Evolutionary conservation across 2,797 vertebrate genomes (phyloP).

Genomic region (Poecilia gillii): DNA sequence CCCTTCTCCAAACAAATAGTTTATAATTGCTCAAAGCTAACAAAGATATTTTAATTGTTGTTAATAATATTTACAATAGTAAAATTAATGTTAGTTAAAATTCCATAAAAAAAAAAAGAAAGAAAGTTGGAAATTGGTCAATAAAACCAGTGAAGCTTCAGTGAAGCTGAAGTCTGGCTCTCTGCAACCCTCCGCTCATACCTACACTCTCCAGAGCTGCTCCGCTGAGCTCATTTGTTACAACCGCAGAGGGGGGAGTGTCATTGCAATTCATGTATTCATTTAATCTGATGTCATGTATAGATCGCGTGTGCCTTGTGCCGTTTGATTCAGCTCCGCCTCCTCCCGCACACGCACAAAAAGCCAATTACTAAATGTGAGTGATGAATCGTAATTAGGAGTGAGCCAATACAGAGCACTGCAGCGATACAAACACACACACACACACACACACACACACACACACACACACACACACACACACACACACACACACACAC

Average conservation of each 20-base stretch:
- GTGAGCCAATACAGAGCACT: conserved; percentile 59
- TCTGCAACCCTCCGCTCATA: conserved; percentile 14
- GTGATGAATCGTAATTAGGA: conserved; percentile 77
- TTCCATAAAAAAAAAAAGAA: not conserved
- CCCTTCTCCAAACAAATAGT: not conserved
- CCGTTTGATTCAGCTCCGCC: conserved; percentile 35
- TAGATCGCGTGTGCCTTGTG: conserved; percentile 58
- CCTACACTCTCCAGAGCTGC: conserved; percentile 28
- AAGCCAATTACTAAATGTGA: conserved; percentile 77
- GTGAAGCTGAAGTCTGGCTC: conserved; percentile 1
- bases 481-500: no score
- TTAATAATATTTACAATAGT: not conserved
- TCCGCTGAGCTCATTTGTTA: conserved; percentile 54
- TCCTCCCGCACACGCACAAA: conserved; percentile 42
- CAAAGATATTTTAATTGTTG: not conserved
- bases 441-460: not conserved
- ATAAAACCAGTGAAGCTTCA: not conserved
- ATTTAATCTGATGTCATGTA: conserved; percentile 84
- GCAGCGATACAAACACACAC: conserved; percentile 10
- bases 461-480: no score
- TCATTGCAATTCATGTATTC: conserved; percentile 80
- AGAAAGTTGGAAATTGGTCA: not conserved
- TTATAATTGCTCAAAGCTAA: not conserved
- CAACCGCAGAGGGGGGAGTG: conserved; percentile 46
- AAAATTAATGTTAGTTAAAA: not conserved